phyloP scores from a whole-genome alignment of 2,797 vertebrate species.

The Tenualosa thibaudeaui region DNA sequence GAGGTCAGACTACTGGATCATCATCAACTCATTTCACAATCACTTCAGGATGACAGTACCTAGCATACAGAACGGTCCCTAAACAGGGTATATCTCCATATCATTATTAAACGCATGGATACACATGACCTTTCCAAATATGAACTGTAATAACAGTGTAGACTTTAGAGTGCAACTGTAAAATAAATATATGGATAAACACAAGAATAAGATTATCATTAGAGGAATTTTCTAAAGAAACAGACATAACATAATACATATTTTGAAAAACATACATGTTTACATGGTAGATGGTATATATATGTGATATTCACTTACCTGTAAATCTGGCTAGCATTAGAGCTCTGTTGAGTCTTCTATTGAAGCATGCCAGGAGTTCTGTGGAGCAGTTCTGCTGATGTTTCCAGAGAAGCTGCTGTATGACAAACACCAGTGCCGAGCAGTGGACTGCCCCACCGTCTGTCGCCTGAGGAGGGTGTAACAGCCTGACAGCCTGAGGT shows the following conservation, averaged over 20 bases:
- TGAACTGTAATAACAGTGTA: background rate
- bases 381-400: background rate
- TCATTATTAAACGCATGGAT: background rate
- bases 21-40: background rate
- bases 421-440: background rate
- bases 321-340: background rate
- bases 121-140: background rate
- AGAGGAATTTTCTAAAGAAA: background rate
- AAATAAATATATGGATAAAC: no score
- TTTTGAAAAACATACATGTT: background rate
- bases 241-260: background rate
- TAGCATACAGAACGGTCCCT: background rate
- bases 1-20: background rate
- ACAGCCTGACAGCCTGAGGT: slow-evolving; percentile 14
- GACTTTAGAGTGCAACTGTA: background rate
- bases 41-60: background rate
- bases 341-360: background rate
- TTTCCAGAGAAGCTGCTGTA: background rate
- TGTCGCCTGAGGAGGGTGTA: background rate
- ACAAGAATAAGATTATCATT: no score
- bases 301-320: background rate
- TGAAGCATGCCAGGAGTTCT: background rate
- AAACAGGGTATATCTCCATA: background rate
- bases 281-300: background rate
- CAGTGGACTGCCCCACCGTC: background rate